Base-by-base conservation (phyloP, 2,888 invertebrate genomes). In the Conchocele bisecta region DNA sequence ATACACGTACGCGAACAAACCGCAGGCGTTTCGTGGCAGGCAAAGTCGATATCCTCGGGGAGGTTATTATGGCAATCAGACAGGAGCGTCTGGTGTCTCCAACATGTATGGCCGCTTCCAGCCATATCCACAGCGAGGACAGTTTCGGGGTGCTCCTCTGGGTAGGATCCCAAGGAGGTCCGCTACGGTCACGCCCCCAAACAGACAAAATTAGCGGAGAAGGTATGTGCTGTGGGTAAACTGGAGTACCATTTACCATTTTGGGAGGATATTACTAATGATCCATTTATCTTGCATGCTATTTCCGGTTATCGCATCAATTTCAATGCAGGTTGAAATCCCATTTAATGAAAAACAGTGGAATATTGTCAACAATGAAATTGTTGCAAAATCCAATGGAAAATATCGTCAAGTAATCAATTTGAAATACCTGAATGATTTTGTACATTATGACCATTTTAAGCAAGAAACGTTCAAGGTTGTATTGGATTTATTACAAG, bases 261-360 rank as follows among this genome's bases (percentile, higher is more conserved):
- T 17, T 54, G 42, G 63, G 44, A 63, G 29, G n/a, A 9, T 6
- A 35, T 44, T 44, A 63, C 63, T 29, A 54, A 42, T 26, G 42
- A 54, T 44, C 33, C 22, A 17, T 63, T 42, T 53, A 54, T 63
- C 37, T 42, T 63, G 13, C 26, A 63, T n/a, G 28, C 29, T 54
- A 22, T 63, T 7, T n/a, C 7, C 20, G 57, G 65, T 46, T 57
- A 56, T 48, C 9, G 3, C 0, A 41, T 48, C 22, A 39, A 54
- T 11, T 63, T 63, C 63, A 6, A 44, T 22, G 20, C 33, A 54
- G 15, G 17, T 24, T 13, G 9, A 11, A 48, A 65, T 57, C 7
- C 13, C 28, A n/a, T 63, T 63, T 63, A 42, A 63, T 54, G 44
- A 44, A 28, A 44, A 29, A 24, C 33, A 56, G 17, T 28, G 7